Base-by-base conservation (phyloP, 2,113 vertebrate species). In the Acrocephalus kingi region DNA sequence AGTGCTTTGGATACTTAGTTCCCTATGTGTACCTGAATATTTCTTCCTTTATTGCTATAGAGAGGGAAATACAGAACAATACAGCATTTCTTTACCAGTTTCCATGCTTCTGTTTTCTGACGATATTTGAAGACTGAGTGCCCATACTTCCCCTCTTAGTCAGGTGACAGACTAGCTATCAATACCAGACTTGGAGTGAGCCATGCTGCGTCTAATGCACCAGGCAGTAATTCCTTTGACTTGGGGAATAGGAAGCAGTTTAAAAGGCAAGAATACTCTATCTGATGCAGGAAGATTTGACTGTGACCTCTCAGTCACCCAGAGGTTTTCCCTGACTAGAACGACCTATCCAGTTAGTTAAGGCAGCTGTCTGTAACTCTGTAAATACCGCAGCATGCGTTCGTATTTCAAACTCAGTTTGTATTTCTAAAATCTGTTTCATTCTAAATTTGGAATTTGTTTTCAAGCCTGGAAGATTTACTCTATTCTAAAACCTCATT, bases 401-500 rank as follows among this genome's bases (percentile, higher is more conserved):
- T 80, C 2, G 0, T 51, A 22, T 74, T 87, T 87, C 54, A 80
- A 37, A 10, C 23, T 59, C n/a, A 75, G 23, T 18, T 20, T 89
- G 8, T 61, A n/a, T 84, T 89, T 87, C 64, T 62, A 63, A 88
- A 83, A 63, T 37, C 13, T 22, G 31, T 23, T 68, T 27, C 18
- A 30, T 75, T 63, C 43, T 68, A 46, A 71, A 88, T 66, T 80
- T 84, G 62, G 23, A 83, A 81, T 28, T 45, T 49, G 4, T 17
- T n/a, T 71, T 74, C 19, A 55, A 48, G 33, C 11, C 27, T 1
- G 1, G 28, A 23, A 75, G 7, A 8, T 67, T 77, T 77, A 51
- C 41, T 61, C 8, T 52, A 5, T 16, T 11, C n/a, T 71, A n/a
- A 71, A 35, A 22, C 22, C 7, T 46, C 1, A 0, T 31, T 59